Base-by-base conservation (phyloP, 2,888 invertebrate species). In the Microctonus brassicae region DNA sequence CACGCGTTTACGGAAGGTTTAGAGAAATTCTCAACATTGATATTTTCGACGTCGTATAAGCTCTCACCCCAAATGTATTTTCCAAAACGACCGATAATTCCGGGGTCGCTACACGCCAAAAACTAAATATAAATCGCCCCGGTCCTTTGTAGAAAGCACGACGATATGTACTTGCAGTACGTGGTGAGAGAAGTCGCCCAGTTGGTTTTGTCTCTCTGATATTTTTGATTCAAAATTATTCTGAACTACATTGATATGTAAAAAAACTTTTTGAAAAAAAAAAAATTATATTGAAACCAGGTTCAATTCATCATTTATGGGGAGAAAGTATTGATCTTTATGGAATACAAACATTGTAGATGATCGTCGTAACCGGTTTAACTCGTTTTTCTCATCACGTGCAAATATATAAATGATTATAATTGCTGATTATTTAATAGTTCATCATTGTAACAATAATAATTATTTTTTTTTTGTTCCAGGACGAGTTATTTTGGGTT, bases 401-500 rank as follows among this genome's bases (percentile, higher is more conserved):
- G 33, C 17, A 20, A 17, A 34, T 58, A 58, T 13, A 34, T 22
- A 22, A n/a, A 61, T 39, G 22, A 17, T 58, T 29, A 58, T 33
- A 26, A 34, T 33, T 20, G 24, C 5, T 34, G 20, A 20, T 39
- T 34, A 42, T 26, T 20, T 11, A 1, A 52, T 34, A 22, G 47
- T 42, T 29, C 11, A 13, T 61, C 17, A 22, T 53, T 62, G 24
- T 24, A 20, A 11, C 17, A n/a, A n/a, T n/a, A n/a, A n/a, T n/a
- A n/a, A n/a, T 67, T 52, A 68, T 29, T 34, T 29, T 42, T 73
- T 66, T 69, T 53, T 65, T 72, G 72, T 90, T 90, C 58, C 89
- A 97, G 97, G 97, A 77, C 92, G 94, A 76, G 93, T 95, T 62
- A 94, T 94, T 20, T 90, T 96, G 75, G 95, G 95, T 72, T 93